Percentiles rank a stretch among this genome's conserved stretches.
Conservation (phyloP, 1,140 invertebrate genomes). For the Diplogasteroides magnus region DNA sequence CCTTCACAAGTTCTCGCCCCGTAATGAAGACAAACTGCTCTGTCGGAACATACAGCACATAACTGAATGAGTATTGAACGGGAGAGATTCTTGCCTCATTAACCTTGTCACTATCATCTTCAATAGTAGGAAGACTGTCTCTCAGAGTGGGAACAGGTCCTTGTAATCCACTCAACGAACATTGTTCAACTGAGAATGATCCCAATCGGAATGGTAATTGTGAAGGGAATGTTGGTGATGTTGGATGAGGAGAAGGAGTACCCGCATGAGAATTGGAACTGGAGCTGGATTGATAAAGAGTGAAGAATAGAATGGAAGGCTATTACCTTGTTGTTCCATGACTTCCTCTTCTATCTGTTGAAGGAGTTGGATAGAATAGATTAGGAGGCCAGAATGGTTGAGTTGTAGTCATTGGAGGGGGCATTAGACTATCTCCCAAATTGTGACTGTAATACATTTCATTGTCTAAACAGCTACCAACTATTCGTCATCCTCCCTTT, state of each 20-base stretch:
- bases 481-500: not conserved
- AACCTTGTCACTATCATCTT: not conserved
- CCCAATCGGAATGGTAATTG: not conserved
- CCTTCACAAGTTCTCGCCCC: constrained; percentile 91
- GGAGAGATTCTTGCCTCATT: not conserved
- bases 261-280: not conserved
- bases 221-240: not conserved
- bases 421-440: not conserved
- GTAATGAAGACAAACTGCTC: constrained; percentile 93
- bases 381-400: not conserved
- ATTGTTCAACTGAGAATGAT: not conserved
- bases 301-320: not conserved
- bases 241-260: not conserved
- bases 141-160: not conserved
- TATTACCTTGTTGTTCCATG: not conserved
- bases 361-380: not conserved
- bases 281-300: not conserved
- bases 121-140: not conserved
- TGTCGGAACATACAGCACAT: constrained; percentile 96
- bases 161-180: too few relatives aligned
- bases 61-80: constrained; percentile 65
- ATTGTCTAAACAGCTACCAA: not conserved
- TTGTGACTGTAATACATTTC: not conserved
- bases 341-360: not conserved
- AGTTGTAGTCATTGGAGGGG: not conserved